These are phyloP conservation scores for Eupeodes luniger DNA, from an alignment of 2,888 invertebrate genomes.

Conservation along the genomic window DNA sequence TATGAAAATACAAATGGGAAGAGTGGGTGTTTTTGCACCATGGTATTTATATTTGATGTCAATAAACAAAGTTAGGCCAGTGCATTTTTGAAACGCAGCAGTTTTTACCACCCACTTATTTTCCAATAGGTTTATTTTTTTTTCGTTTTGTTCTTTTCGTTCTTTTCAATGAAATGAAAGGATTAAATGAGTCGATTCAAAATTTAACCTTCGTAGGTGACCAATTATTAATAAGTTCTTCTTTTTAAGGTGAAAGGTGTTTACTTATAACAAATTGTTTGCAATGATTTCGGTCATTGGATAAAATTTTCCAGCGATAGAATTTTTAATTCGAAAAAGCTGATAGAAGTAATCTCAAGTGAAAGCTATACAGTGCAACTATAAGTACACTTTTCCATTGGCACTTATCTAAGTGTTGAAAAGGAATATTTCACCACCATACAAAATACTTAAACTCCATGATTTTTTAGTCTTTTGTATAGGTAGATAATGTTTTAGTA, in stretches of 20 bases:
- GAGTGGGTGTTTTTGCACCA: background rate
- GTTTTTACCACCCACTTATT: constrained; percentile 4
- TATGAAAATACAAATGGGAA: background rate
- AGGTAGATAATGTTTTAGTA: no score
- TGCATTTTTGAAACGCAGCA: constrained; percentile 8
- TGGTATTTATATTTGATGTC: background rate
- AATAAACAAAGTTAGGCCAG: constrained; percentile 2
- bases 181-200: background rate
- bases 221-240: background rate
- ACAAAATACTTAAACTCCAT: no score
- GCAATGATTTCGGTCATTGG: no score
- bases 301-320: no score
- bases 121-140: background rate
- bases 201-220: background rate
- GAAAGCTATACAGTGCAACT: no score
- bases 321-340: no score
- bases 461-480: no score
- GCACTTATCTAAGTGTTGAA: no score
- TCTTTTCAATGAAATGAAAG: background rate
- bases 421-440: no score
- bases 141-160: background rate
- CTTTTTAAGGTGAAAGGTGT: background rate
- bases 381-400: no score
- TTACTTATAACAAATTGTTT: no score
- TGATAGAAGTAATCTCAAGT: no score